phyloP scores from a whole-genome alignment of 2,888 invertebrate species.

The Trichopoda pennipes region DNA sequence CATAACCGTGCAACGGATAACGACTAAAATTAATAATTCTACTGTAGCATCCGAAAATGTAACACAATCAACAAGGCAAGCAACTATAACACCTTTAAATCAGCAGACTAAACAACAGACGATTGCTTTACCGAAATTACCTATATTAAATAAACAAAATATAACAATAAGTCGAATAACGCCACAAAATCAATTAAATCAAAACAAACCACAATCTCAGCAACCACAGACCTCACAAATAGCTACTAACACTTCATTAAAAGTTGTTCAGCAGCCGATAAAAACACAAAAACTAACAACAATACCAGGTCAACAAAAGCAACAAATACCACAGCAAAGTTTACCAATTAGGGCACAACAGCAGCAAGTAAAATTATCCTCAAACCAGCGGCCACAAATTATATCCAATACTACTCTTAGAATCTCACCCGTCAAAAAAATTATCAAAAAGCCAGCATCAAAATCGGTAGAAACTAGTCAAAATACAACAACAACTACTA shows the following conservation, averaged over 20 bases:
- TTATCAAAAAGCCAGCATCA: slow-evolving; percentile 75
- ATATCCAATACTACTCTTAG: slow-evolving; percentile 59
- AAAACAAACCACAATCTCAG: slow-evolving; percentile 45
- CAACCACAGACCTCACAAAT: slow-evolving; percentile 35
- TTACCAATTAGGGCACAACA: slow-evolving; percentile 59
- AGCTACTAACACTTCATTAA: slow-evolving; percentile 46
- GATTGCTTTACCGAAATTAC: slow-evolving; percentile 70
- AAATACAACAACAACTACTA: slow-evolving; percentile 20
- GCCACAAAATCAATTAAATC: slow-evolving; percentile 49
- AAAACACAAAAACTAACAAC: slow-evolving; percentile 52
- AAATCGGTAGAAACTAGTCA: slow-evolving; percentile 73
- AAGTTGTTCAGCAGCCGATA: slow-evolving; percentile 54
- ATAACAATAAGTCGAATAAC: slow-evolving; percentile 78
- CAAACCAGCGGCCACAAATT: slow-evolving; percentile 69
- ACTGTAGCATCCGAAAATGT: slow-evolving; percentile 57
- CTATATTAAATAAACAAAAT: slow-evolving; percentile 77
- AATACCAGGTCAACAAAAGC: slow-evolving; percentile 67
- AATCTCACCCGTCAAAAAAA: slow-evolving; percentile 65
- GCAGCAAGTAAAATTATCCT: slow-evolving; percentile 60
- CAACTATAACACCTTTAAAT: slow-evolving; percentile 73
- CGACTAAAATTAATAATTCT: slow-evolving; percentile 68
- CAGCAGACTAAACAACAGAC: slow-evolving; percentile 47
- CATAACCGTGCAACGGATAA: slow-evolving; percentile 75
- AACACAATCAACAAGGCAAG: slow-evolving; percentile 55
- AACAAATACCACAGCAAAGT: slow-evolving; percentile 60